Conservation (phyloP, 92 coral and sea anemone genomes). For the Phymanthus crucifer region DNA sequence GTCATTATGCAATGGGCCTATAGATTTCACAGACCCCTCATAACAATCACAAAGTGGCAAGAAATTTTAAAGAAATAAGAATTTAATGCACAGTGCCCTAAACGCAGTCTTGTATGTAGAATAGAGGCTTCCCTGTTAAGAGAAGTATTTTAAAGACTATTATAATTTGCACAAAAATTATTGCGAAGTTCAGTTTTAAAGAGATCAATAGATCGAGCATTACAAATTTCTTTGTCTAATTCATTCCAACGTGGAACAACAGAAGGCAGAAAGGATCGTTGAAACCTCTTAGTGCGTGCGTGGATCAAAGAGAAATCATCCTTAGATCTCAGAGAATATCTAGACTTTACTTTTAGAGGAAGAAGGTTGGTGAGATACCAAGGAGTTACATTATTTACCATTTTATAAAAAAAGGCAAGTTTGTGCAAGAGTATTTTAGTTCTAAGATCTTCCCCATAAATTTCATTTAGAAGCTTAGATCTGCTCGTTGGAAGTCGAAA, state of each 20-base stretch:
- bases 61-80: constrained; percentile 11
- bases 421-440: too few relatives aligned
- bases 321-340: constrained; percentile 24
- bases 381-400: too few relatives aligned
- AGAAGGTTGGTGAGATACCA: background rate
- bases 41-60: constrained; percentile 9
- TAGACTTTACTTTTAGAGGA: constrained; percentile 29
- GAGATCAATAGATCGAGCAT: too few relatives aligned
- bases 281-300: constrained; percentile 35
- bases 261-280: constrained; percentile 39
- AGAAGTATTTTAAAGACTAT: too few relatives aligned
- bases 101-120: too few relatives aligned
- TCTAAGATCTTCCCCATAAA: too few relatives aligned
- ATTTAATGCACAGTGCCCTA: constrained; percentile 11
- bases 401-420: too few relatives aligned
- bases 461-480: too few relatives aligned
- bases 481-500: too few relatives aligned
- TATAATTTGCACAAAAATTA: background rate
- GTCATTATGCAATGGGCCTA: too few relatives aligned
- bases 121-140: too few relatives aligned
- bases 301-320: constrained; percentile 22
- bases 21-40: constrained; percentile 1
- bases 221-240: background rate
- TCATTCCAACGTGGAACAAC: constrained; percentile 16
- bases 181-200: background rate